These are phyloP conservation scores for Centropus unirufus DNA, from an alignment of 2,113 vertebrate genomes.

Conservation along the genomic window DNA sequence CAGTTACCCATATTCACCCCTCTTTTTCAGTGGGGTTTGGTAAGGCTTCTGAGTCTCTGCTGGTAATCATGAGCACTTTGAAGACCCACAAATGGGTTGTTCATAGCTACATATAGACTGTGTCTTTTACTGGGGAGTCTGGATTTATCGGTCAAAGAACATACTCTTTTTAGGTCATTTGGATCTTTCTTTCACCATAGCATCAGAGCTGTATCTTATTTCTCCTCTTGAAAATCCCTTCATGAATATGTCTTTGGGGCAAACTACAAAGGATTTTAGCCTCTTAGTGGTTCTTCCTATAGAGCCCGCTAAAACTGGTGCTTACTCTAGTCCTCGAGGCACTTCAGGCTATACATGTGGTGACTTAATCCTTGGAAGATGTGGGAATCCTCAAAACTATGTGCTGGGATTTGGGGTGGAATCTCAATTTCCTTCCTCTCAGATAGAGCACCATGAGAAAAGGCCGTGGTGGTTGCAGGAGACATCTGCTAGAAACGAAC, in stretches of 20 bases:
- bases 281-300: not conserved
- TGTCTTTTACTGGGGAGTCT: not conserved
- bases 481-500: not conserved
- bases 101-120: not conserved
- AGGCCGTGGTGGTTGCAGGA: not conserved
- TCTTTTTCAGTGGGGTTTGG: not conserved
- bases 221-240: not conserved
- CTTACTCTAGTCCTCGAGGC: not conserved
- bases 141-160: not conserved
- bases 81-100: not conserved
- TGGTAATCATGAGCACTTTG: rapidly evolving
- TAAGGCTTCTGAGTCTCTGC: not conserved
- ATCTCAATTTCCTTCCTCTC: slow-evolving; percentile 65
- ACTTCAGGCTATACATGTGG: slow-evolving; percentile 26
- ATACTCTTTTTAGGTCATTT: not conserved
- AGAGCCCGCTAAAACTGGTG: not conserved
- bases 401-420: slow-evolving; percentile 60
- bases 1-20: not conserved
- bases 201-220: not conserved
- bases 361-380: slow-evolving; percentile 46
- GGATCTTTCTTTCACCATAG: not conserved
- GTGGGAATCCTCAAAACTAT: slow-evolving; percentile 49
- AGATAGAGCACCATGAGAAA: slow-evolving; percentile 21
- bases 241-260: not conserved
- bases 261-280: not conserved